Conservation (phyloP, 2,797 vertebrate genomes). For the Leptatherina wallacei region DNA sequence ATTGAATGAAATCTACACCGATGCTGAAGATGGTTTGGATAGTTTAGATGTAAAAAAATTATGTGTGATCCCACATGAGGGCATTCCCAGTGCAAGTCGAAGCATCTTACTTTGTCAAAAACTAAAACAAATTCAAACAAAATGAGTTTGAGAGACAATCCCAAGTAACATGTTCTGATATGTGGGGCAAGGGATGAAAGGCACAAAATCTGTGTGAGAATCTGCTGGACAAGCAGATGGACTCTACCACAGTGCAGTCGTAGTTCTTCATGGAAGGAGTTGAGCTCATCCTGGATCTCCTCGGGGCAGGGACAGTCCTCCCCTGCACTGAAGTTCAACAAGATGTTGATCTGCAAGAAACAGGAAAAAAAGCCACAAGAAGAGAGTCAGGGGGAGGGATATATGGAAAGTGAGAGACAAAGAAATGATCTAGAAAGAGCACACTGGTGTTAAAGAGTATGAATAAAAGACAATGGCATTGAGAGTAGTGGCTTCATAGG, state of each 20-base stretch:
- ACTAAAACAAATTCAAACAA: neutral
- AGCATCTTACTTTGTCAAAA: neutral
- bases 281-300: slow-evolving; percentile 93
- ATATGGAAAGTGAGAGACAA: neutral
- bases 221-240: slow-evolving; percentile 2
- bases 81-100: neutral
- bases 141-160: neutral
- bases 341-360: slow-evolving; percentile 93
- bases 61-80: neutral
- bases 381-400: neutral
- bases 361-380: slow-evolving; percentile 18
- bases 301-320: slow-evolving; percentile 97
- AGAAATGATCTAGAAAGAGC: no score
- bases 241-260: slow-evolving; percentile 92
- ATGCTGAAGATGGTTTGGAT: neutral
- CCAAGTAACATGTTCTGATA: neutral
- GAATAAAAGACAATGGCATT: slow-evolving; percentile 7
- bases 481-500: neutral
- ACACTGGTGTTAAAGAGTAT: neutral
- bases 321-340: slow-evolving; percentile 94
- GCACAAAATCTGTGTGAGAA: neutral
- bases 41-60: neutral
- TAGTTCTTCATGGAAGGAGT: slow-evolving; percentile 93
- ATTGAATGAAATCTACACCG: neutral
- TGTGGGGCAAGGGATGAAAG: neutral